Base-by-base conservation (phyloP, 2,113 vertebrate genomes). In the Clarias gariepinus region DNA sequence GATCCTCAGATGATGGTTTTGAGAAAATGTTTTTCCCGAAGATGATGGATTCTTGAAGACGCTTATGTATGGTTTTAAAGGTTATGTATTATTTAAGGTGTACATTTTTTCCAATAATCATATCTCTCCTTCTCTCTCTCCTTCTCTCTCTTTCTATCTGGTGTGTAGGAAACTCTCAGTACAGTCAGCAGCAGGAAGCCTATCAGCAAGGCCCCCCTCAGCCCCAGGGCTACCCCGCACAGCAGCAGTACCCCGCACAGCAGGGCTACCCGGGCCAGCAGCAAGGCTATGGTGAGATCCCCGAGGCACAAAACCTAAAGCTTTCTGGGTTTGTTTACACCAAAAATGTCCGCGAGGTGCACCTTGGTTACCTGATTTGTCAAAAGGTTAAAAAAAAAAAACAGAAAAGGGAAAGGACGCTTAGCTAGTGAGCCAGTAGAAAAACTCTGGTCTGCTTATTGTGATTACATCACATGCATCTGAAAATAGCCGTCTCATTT, bases 201-300 rank as follows among this genome's bases (percentile, higher is more conserved):
- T 99, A 99, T 93, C 98, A 95, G 91, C 95, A 98, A 94, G 98
- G 97, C 90, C 97, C 98, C 6, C 96, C 98, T 6, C 97, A 98
- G 73, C 97, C 98, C 73, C 98, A 98, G 92, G 97, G 96, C 53
- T 99, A 99, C 57, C 96, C 97, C 3, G 96, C 96, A 8, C 98
- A 97, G 18, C 97, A 99, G 91, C 96, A 96, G 91, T 99, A 99
- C 86, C 97, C 97, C 3, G 96, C 95, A 87, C 98, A 99, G 66
- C 98, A 99, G 92, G 94, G 91, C 80, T 96, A 96, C 89, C 94
- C 95, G 1, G 94, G 94, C 41, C 95, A 95, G 90, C 95, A 95
- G 83, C 98, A 99, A 93, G 97, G 91, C 91, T 99, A 99, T 18
- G 98, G 98, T 99, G 94, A 95, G 96, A 92, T n/a, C 6, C n/a